phyloP scores from a whole-genome alignment of 2,888 invertebrate genomes.

The Monoplex corrugatus region DNA sequence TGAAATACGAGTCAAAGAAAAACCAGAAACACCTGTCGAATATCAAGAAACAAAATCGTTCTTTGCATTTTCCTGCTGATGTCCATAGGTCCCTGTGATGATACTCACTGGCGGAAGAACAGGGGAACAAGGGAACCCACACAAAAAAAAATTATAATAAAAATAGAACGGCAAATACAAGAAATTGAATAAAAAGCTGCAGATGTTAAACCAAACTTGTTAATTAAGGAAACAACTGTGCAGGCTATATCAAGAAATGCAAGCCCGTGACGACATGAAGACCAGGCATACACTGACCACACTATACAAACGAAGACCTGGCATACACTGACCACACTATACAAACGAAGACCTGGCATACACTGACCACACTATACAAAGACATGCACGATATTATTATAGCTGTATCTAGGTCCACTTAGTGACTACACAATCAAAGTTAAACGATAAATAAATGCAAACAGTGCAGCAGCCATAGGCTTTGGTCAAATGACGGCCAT shows the following conservation, averaged over 20 bases:
- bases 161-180: not conserved
- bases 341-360: too few species aligned
- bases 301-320: not conserved
- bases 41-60: not conserved
- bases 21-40: not conserved
- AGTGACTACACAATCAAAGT: not conserved
- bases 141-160: not conserved
- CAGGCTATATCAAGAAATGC: too few species aligned
- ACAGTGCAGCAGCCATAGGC: slow-evolving; percentile 12
- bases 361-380: not conserved
- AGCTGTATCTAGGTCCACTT: not conserved
- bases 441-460: not conserved
- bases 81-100: not conserved
- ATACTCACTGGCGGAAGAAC: not conserved
- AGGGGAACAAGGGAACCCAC: not conserved
- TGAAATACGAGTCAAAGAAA: too few species aligned
- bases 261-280: not conserved
- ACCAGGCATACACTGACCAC: not conserved
- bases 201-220: too few species aligned
- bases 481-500: slow-evolving; percentile 10
- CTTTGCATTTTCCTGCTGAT: not conserved
- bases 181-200: not conserved
- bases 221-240: too few species aligned
- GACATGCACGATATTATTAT: not conserved
- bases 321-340: not conserved